Evolutionary conservation across 2,797 vertebrate genomes (phyloP).

Genomic region (Gorsachius magnificus): DNA sequence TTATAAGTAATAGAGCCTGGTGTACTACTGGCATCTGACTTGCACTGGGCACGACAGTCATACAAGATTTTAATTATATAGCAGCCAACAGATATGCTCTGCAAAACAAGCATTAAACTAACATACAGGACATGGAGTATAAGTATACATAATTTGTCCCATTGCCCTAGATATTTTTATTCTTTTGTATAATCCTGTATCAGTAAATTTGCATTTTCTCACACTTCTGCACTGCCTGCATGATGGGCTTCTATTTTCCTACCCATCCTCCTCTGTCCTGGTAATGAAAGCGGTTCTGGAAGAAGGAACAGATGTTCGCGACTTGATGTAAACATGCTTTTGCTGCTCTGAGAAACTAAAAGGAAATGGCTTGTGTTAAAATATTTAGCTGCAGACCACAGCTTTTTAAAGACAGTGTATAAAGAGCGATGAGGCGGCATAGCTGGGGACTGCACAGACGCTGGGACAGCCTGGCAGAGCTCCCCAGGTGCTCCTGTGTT

Average conservation of each 20-base stretch:
- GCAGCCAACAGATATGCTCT: not conserved
- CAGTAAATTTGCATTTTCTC: not conserved
- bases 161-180: not conserved
- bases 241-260: not conserved
- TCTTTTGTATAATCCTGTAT: not conserved
- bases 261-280: not conserved
- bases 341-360: not conserved
- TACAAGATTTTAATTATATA: not conserved
- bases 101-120: not conserved
- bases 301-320: not conserved
- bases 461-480: not conserved
- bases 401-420: not conserved
- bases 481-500: not conserved
- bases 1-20: not conserved
- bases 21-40: not conserved
- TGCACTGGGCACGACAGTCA: not conserved
- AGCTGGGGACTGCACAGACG: rapidly evolving
- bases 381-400: not conserved
- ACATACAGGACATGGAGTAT: not conserved
- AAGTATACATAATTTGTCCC: not conserved
- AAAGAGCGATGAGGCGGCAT: not conserved
- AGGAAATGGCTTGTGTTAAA: not conserved
- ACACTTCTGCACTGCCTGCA: not conserved
- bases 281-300: not conserved
- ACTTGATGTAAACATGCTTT: not conserved